Percentiles rank a stretch among this genome's conserved stretches.
phyloP scores from a whole-genome alignment of 2,888 invertebrate species.

The Euclidia mi region DNA sequence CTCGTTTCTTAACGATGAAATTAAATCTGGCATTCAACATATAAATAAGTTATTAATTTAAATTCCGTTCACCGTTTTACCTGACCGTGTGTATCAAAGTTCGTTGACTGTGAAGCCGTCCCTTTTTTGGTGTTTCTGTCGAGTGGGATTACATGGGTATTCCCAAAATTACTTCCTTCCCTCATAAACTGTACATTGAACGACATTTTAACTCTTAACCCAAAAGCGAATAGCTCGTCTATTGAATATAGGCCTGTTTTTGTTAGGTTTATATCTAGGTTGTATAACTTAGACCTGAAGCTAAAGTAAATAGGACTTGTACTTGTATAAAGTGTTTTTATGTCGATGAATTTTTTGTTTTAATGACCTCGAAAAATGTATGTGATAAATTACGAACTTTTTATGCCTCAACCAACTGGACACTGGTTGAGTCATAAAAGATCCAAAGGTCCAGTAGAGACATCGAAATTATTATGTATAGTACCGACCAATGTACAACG shows the following conservation, averaged over 20 bases:
- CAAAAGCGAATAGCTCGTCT: background rate
- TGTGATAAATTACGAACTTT: too few species aligned
- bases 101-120: constrained; percentile 34
- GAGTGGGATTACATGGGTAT: constrained; percentile 41
- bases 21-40: too few species aligned
- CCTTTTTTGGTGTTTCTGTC: constrained; percentile 30
- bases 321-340: too few species aligned
- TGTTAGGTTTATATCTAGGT: background rate
- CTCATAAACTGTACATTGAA: constrained; percentile 25
- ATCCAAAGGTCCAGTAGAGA: too few species aligned
- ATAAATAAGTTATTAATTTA: too few species aligned
- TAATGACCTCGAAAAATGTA: too few species aligned
- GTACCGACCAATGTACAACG: too few species aligned
- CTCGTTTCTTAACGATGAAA: too few species aligned
- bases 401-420: too few species aligned
- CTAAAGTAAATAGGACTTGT: background rate
- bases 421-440: too few species aligned
- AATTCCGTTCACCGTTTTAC: background rate
- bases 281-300: background rate
- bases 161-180: constrained; percentile 33
- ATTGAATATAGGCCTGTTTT: background rate
- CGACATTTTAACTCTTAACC: constrained; percentile 20
- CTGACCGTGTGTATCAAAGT: constrained; percentile 16
- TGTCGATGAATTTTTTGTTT: too few species aligned
- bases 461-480: too few species aligned